phyloP scores from a whole-genome alignment of 2,797 vertebrate genomes.

The Remorina albescens region DNA sequence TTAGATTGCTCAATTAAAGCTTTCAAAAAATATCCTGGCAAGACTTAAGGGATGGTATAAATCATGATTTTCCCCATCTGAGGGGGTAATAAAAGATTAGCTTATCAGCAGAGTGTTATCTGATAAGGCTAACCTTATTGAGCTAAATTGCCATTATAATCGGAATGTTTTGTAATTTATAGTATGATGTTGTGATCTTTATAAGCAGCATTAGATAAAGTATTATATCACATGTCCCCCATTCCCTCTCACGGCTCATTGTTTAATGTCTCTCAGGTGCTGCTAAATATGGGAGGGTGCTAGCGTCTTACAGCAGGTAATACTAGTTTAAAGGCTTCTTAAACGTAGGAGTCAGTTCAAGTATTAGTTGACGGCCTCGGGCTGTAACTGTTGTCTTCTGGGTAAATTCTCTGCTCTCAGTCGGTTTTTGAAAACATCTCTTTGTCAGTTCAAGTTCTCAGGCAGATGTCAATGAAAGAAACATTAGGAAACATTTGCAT shows the following conservation, averaged over 20 bases:
- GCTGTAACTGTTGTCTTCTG: not conserved
- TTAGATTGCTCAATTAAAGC: not conserved
- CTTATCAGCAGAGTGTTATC: no score
- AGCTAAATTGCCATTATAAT: not conserved
- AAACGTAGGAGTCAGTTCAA: not conserved
- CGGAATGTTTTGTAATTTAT: not conserved
- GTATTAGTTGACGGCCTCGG: no score
- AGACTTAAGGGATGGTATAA: not conserved
- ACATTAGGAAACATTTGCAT: not conserved
- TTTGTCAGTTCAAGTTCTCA: not conserved
- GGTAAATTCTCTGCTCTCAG: no score
- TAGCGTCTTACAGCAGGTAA: not conserved
- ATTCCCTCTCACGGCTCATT: not conserved
- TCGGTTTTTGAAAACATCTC: not conserved
- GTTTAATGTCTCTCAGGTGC: not conserved
- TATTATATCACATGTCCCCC: not conserved
- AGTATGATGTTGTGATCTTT: not conserved
- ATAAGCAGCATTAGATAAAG: not conserved
- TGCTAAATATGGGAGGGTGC: not conserved
- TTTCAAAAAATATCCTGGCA: not conserved
- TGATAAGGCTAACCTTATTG: not conserved
- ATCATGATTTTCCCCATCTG: no score
- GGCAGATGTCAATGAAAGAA: not conserved
- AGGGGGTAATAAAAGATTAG: no score
- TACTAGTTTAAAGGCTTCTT: not conserved